These are phyloP conservation scores for Calycopis cecrops DNA, from an alignment of 1,140 invertebrate genomes.

Conservation along the genomic window DNA sequence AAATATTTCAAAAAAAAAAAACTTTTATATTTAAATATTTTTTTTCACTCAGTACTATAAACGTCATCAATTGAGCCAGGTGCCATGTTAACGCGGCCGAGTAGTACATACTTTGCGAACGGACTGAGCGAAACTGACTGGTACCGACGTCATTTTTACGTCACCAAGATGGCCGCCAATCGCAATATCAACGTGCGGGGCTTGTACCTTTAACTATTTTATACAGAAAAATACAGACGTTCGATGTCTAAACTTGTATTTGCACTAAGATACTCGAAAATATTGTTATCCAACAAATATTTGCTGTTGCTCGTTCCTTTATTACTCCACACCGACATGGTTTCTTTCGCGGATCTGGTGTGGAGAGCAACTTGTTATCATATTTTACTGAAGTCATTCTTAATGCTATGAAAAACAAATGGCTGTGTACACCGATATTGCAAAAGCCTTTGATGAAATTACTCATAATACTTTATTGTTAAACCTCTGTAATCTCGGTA, in stretches of 20 bases:
- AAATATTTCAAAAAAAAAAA: no score
- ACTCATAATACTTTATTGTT: background rate
- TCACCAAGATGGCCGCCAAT: no score
- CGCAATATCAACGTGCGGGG: no score
- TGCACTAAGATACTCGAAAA: background rate
- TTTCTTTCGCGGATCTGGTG: background rate
- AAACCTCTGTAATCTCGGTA: slow-evolving; percentile 8
- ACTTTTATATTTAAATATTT: no score
- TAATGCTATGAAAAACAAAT: slow-evolving; percentile 7
- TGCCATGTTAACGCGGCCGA: no score
- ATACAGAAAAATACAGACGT: background rate
- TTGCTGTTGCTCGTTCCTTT: background rate
- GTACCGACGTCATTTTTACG: no score
- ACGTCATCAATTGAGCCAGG: no score
- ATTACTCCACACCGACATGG: slow-evolving; percentile 1
- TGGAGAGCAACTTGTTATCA: background rate
- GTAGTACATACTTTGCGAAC: no score
- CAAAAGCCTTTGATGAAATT: slow-evolving; percentile 1
- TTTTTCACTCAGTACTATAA: no score
- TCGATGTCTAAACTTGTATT: background rate
- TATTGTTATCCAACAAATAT: background rate
- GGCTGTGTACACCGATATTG: background rate
- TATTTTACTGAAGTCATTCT: slow-evolving; percentile 4
- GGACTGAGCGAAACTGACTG: no score
- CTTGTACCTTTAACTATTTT: background rate